Percentiles rank a stretch among this genome's conserved stretches.
Conservation (phyloP, 2,888 invertebrate genomes). For the Ecliptopera silaceata region DNA sequence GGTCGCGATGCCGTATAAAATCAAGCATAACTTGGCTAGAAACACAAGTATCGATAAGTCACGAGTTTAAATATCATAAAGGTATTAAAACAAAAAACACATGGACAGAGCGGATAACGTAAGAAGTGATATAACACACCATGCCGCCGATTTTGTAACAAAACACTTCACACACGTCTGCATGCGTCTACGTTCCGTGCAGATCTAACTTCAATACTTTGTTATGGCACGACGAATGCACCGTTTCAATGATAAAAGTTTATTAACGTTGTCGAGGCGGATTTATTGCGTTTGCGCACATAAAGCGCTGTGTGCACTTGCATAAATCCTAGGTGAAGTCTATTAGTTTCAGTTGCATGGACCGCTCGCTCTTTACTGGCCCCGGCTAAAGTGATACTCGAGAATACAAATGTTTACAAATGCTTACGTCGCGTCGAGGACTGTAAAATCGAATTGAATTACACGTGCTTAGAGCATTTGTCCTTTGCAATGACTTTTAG, state of each 20-base stretch:
- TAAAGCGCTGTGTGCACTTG: constrained; percentile 65
- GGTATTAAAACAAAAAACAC: constrained; percentile 8
- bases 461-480: constrained; percentile 41
- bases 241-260: constrained; percentile 73
- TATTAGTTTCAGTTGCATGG: constrained; percentile 84
- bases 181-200: constrained; percentile 39
- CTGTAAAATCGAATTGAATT: constrained; percentile 59
- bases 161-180: constrained; percentile 37
- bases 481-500: constrained; percentile 43
- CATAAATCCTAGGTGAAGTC: constrained; percentile 67
- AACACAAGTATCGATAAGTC: neutral
- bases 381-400: constrained; percentile 51
- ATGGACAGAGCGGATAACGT: constrained; percentile 15
- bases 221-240: constrained; percentile 39
- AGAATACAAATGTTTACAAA: constrained; percentile 50
- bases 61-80: constrained; percentile 35
- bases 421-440: constrained; percentile 53
- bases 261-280: constrained; percentile 70
- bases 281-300: constrained; percentile 71
- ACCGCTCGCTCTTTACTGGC: constrained; percentile 49
- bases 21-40: neutral
- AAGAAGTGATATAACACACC: constrained; percentile 48
- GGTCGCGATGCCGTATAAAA: neutral
- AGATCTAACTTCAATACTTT: constrained; percentile 42
- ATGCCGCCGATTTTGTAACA: constrained; percentile 41